Conservation (phyloP, 1,140 invertebrate species). For the Lepidurus couesii region DNA sequence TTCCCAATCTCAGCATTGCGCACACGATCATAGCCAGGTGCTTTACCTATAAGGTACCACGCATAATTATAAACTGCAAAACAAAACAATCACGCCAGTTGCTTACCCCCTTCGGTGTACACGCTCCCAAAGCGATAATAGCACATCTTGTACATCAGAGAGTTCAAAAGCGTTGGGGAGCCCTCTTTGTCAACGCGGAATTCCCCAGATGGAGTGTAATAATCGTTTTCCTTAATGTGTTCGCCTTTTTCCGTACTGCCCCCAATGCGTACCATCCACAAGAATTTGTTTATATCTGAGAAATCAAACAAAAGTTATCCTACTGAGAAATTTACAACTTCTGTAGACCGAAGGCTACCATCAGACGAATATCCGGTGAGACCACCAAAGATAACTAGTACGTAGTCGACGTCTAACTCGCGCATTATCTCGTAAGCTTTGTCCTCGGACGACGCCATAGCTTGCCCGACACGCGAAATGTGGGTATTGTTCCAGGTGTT, state of each 20-base stretch:
- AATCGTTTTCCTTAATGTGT: conserved; percentile 94
- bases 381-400: conserved; percentile 96
- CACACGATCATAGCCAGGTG: conserved; percentile 84
- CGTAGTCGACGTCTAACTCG: conserved; percentile 95
- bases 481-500: conserved; percentile 99
- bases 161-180: conserved; percentile 77
- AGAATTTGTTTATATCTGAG: conserved; percentile 92
- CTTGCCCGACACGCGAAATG: conserved; percentile 92
- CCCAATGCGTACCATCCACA: conserved; percentile 99
- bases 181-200: conserved; percentile 90
- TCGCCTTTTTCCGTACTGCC: conserved; percentile 89
- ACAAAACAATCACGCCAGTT: not conserved
- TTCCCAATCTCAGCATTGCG: conserved; percentile 88
- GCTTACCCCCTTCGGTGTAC: conserved; percentile 85
- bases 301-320: conserved; percentile 33
- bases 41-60: conserved; percentile 50
- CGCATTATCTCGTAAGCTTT: conserved; percentile 96
- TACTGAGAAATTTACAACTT: conserved; percentile 31
- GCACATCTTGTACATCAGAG: conserved; percentile 95
- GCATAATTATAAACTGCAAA: not conserved
- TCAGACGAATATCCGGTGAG: conserved; percentile 97
- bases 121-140: conserved; percentile 90
- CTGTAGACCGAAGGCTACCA: conserved; percentile 53
- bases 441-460: conserved; percentile 94
- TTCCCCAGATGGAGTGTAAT: conserved; percentile 89